These are phyloP conservation scores for Hydropsyche tenuis DNA, from an alignment of 1,140 invertebrate species.

Conservation along the genomic window DNA sequence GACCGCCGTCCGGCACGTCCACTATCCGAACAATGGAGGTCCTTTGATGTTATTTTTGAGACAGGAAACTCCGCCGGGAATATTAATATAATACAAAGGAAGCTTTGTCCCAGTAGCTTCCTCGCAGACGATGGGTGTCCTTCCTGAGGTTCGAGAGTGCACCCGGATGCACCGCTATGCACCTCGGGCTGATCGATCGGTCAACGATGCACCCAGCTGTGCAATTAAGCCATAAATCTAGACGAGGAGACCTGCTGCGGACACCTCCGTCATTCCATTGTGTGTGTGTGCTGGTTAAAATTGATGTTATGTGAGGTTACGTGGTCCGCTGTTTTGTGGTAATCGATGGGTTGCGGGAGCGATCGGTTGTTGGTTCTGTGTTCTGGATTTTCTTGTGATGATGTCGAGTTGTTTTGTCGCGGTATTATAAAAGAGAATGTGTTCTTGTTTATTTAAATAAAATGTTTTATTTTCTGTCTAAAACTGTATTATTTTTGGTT, in stretches of 20 bases:
- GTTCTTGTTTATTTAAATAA: too few species aligned
- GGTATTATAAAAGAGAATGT: too few species aligned
- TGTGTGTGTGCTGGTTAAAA: too few species aligned
- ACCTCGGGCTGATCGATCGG: not conserved
- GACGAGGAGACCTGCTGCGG: not conserved
- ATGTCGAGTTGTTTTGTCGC: too few species aligned
- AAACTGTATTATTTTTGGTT: too few species aligned
- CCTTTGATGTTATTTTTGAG: conserved; percentile 41
- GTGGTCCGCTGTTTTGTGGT: too few species aligned
- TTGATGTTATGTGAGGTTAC: too few species aligned
- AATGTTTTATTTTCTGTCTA: too few species aligned
- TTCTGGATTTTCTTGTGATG: too few species aligned
- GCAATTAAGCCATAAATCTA: conserved; percentile 15
- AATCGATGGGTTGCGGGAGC: too few species aligned
- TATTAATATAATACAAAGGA: conserved; percentile 38
- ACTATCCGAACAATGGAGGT: conserved; percentile 39
- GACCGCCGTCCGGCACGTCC: conserved; percentile 41
- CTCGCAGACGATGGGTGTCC: conserved; percentile 1
- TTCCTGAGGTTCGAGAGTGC: not conserved
- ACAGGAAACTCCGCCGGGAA: conserved; percentile 22
- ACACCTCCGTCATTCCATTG: too few species aligned
- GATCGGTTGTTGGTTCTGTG: too few species aligned
- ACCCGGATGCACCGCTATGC: not conserved
- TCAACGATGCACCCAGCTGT: not conserved
- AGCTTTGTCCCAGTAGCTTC: conserved; percentile 7